Base-by-base conservation (phyloP, 2,113 vertebrate genomes). In the Platanista minor region DNA sequence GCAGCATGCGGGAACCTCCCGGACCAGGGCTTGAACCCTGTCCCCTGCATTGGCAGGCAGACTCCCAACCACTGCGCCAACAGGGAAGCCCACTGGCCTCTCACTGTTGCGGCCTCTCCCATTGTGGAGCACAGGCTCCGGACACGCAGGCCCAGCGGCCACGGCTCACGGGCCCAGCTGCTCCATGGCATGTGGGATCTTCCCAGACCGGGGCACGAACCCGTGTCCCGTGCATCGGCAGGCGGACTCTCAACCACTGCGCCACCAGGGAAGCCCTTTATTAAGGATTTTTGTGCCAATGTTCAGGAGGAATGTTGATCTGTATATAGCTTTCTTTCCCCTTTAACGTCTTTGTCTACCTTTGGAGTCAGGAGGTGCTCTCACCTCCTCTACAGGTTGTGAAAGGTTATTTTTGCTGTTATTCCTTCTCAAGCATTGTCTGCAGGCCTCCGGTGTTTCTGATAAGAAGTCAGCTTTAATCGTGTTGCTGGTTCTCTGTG, bases 141-240 rank as follows among this genome's bases (percentile, higher is more conserved):
- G n/a, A n/a, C n/a, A n/a, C n/a, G n/a, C n/a, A n/a, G n/a, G n/a
- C n/a, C n/a, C n/a, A n/a, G n/a, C n/a, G n/a, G n/a, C n/a, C n/a
- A n/a, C n/a, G n/a, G n/a, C n/a, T n/a, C n/a, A n/a, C n/a, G 49
- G 49, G 15, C 49, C 1, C 1, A 5, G 49, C 1, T 3, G 49
- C 49, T 52, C 49, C 1, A 15, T 15, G 1, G 49, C 49, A 52
- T 6, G 49, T 1, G 49, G 49, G 49, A 17, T 1, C 49, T 0
- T 52, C 49, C 49, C 15, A 4, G 5, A 52, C 49, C 15, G 0
- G 49, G 49, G 49, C 49, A 1, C 0, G 49, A 52, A 52, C 49
- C 49, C 14, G n/a, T 17, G 49, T 52, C 49, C 49, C 49, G 15
- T 15, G 49, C 49, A 17, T 52, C 6, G 49, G 15, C 49, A 52